A percentile compares a stretch with the other conserved stretches of the same genome.
These are phyloP conservation scores for Phaenicophaeus curvirostris DNA, from an alignment of 2,797 vertebrate genomes.

Conservation along the genomic window DNA sequence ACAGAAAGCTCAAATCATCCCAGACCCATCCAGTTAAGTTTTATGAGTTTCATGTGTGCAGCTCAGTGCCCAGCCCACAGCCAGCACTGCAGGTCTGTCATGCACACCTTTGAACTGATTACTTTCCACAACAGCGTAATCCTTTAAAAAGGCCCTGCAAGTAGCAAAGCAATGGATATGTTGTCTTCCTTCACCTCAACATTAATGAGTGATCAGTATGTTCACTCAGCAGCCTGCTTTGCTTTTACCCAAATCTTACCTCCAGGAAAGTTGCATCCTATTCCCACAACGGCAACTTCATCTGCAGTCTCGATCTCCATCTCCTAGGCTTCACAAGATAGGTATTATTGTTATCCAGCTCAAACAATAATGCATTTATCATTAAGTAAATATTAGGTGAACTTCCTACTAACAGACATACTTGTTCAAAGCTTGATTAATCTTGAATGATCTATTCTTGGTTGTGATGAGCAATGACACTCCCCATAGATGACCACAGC, in stretches of 20 bases:
- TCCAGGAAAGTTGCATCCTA: constrained; percentile 88
- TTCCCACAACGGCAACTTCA: constrained; percentile 83
- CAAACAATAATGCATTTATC: not conserved
- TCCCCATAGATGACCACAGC: not conserved
- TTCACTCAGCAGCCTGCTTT: not conserved
- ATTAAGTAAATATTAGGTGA: not conserved
- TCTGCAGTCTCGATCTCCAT: constrained; percentile 75
- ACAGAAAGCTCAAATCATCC: not conserved
- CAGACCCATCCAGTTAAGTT: not conserved
- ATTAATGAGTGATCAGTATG: not conserved
- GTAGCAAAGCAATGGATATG: not conserved
- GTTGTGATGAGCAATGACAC: not conserved
- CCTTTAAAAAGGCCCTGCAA: not conserved
- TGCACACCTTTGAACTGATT: not conserved
- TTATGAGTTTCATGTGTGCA: not conserved
- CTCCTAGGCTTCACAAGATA: not conserved
- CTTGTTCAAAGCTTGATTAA: not conserved
- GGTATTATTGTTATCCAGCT: not conserved
- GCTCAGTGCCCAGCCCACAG: not conserved
- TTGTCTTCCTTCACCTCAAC: not conserved
- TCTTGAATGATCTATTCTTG: not conserved
- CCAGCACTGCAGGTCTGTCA: not conserved
- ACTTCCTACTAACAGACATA: not conserved
- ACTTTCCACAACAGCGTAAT: accelerated
- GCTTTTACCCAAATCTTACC: constrained; percentile 65